Evolutionary conservation across 2,888 invertebrate species (phyloP).

Genomic region (Drosophila neotestacea): DNA sequence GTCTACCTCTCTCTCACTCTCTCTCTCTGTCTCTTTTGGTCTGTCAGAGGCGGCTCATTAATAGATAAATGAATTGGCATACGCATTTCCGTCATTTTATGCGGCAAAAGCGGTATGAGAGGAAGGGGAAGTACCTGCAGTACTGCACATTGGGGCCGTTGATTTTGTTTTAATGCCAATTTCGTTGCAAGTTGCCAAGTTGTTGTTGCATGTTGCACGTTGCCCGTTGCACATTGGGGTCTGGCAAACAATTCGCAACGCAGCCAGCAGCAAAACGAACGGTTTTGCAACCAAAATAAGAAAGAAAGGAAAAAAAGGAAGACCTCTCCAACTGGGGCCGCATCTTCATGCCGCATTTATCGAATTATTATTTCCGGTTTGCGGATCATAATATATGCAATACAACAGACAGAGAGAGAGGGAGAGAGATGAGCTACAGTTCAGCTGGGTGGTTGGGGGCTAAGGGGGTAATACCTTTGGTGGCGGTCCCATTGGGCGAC

Average conservation of each 20-base stretch:
- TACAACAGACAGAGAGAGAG: neutral
- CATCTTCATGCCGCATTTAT: slow-evolving; percentile 74
- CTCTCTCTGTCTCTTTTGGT: slow-evolving; percentile 3
- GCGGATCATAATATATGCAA: slow-evolving; percentile 47
- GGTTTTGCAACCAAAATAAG: slow-evolving; percentile 32
- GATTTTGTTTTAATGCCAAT: slow-evolving; percentile 49
- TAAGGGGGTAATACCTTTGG: slow-evolving; percentile 31
- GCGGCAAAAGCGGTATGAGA: neutral
- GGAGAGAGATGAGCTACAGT: neutral
- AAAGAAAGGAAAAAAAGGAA: neutral
- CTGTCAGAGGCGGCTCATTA: slow-evolving; percentile 48
- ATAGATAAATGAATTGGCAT: slow-evolving; percentile 73
- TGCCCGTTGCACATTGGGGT: slow-evolving; percentile 24
- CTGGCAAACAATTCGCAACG: slow-evolving; percentile 68
- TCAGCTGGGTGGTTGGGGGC: neutral
- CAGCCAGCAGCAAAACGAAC: slow-evolving; percentile 60
- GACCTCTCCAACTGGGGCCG: slow-evolving; percentile 20
- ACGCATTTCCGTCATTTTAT: slow-evolving; percentile 69
- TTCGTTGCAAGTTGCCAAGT: slow-evolving; percentile 20
- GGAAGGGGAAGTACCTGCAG: slow-evolving; percentile 2
- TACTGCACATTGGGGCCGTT: slow-evolving; percentile 32
- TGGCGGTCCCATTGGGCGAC: slow-evolving; percentile 73
- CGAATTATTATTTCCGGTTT: slow-evolving; percentile 83
- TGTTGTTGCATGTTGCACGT: slow-evolving; percentile 4
- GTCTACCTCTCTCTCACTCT: slow-evolving; percentile 8